Evolutionary conservation across 2,797 vertebrate species (phyloP).

Genomic region (Manis crassicaudata): DNA sequence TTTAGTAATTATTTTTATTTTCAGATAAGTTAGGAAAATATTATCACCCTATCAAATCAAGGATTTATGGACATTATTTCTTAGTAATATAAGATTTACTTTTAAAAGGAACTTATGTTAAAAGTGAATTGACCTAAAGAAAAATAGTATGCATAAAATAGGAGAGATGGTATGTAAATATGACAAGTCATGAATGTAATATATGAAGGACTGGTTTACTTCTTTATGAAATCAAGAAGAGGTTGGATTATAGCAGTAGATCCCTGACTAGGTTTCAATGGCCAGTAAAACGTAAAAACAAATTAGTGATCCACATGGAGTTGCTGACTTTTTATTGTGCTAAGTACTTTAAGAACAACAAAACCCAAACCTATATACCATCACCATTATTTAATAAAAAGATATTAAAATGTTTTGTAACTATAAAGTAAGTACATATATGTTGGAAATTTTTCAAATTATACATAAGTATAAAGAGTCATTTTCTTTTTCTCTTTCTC

Average conservation of each 20-base stretch:
- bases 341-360: neutral
- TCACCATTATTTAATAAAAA: constrained; percentile 26
- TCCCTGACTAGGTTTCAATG: constrained; percentile 1
- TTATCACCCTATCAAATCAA: constrained; percentile 11
- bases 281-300: constrained; percentile 1
- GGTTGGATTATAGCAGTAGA: constrained; percentile 4
- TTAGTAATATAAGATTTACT: neutral
- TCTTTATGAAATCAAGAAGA: constrained; percentile 18
- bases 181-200: neutral
- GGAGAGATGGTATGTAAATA: neutral
- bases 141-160: neutral
- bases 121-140: neutral
- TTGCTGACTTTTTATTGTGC: constrained; percentile 28
- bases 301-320: neutral
- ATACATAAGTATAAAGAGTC: constrained; percentile 7
- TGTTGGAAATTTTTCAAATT: constrained; percentile 20
- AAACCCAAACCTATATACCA: neutral
- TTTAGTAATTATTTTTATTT: constrained; percentile 40
- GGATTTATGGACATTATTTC: neutral
- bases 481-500: neutral
- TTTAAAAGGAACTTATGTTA: neutral
- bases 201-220: neutral
- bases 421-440: constrained; percentile 1
- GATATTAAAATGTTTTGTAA: constrained; percentile 6
- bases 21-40: constrained; percentile 34